phyloP scores from a whole-genome alignment of 2,888 invertebrate species.

The Phymatocera aterrima region DNA sequence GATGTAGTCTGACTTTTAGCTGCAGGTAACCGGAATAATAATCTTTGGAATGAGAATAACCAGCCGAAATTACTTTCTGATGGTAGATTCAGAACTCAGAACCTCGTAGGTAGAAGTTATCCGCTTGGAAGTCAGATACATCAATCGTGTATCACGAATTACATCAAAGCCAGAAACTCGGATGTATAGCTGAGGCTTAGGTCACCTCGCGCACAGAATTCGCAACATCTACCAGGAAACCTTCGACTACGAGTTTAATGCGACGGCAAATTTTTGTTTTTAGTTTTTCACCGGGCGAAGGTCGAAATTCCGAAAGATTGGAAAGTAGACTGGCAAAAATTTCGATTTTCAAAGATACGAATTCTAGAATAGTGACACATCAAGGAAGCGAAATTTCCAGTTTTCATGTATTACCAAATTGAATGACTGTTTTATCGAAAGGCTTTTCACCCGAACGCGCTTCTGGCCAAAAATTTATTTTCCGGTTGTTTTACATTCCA shows the following conservation, averaged over 20 bases:
- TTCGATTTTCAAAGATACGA: too few species aligned
- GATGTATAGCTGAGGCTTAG: not conserved
- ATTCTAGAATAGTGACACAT: too few species aligned
- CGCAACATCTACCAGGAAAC: not conserved
- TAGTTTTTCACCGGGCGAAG: not conserved
- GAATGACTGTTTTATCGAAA: too few species aligned
- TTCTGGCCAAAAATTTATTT: too few species aligned
- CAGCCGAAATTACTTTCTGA: not conserved
- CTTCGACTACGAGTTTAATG: not conserved
- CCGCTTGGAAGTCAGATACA: not conserved
- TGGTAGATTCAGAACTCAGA: not conserved
- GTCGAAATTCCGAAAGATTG: too few species aligned
- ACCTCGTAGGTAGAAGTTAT: not conserved
- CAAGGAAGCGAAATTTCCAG: too few species aligned
- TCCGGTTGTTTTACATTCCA: too few species aligned
- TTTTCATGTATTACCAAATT: too few species aligned
- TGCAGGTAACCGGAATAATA: not conserved
- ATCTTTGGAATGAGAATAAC: not conserved
- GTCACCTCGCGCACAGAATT: not conserved
- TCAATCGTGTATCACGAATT: not conserved
- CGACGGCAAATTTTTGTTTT: not conserved
- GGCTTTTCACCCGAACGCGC: too few species aligned
- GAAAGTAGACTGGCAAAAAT: too few species aligned
- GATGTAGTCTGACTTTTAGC: not conserved
- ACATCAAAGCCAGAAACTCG: not conserved